phyloP scores from a whole-genome alignment of 2,888 invertebrate species.

The Tetragnatha montana region DNA sequence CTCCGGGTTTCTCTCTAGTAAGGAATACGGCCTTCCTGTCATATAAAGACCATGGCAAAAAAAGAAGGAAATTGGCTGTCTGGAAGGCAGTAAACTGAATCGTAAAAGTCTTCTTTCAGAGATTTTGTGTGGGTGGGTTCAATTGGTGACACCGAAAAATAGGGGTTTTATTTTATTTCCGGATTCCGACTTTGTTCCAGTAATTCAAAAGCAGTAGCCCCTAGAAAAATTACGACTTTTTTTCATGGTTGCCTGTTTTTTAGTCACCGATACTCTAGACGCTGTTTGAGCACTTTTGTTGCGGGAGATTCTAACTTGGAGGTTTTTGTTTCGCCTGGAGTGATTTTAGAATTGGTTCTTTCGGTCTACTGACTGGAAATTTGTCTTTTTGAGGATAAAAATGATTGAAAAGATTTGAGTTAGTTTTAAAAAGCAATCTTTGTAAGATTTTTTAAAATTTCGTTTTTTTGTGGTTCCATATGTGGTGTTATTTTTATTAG shows the following conservation, averaged over 20 bases:
- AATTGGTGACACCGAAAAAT: neutral
- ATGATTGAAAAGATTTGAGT: neutral
- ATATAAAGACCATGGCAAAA: neutral
- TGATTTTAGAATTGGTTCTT: neutral
- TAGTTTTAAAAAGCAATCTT: too few species aligned
- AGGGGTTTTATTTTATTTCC: neutral
- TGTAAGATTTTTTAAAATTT: too few species aligned
- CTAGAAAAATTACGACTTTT: neutral
- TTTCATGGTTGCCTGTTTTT: neutral
- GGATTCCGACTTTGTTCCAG: neutral
- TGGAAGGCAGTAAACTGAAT: neutral
- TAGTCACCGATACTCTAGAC: neutral
- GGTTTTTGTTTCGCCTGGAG: neutral
- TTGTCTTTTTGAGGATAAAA: neutral
- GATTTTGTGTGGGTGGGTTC: neutral
- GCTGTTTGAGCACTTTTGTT: neutral
- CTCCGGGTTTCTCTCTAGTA: neutral
- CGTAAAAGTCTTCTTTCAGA: neutral
- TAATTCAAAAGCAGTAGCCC: neutral
- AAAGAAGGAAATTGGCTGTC: neutral
- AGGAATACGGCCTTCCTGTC: neutral
- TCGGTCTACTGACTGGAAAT: neutral
- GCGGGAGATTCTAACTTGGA: neutral
- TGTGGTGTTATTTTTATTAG: too few species aligned
- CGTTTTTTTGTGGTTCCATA: too few species aligned